A percentile compares a stretch with the other conserved stretches of the same genome.
Conservation (phyloP, 2,888 invertebrate genomes). For the Timema cristinae region DNA sequence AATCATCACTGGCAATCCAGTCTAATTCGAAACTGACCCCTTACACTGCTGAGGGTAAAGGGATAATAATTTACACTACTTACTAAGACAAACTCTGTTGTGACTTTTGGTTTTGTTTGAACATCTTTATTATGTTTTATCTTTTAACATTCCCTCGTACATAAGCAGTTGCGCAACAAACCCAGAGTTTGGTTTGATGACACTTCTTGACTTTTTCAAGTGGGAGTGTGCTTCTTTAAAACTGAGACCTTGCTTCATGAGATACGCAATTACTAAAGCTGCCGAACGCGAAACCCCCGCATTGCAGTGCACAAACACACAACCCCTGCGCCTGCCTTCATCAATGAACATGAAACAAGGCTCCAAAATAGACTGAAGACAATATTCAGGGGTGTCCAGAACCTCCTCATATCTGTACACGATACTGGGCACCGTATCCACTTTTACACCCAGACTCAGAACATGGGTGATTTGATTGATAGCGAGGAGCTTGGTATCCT, state of each 20-base stretch:
- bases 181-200: slow-evolving; percentile 75
- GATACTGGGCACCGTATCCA: slow-evolving; percentile 39
- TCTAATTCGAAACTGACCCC: no score
- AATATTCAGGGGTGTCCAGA: slow-evolving; percentile 70
- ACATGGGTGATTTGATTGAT: slow-evolving; percentile 63
- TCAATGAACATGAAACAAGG: slow-evolving; percentile 62
- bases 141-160: slow-evolving; percentile 5
- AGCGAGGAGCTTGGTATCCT: slow-evolving; percentile 53
- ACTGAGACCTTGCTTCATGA: slow-evolving; percentile 60
- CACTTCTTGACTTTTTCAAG: slow-evolving; percentile 64
- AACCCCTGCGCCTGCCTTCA: slow-evolving; percentile 49
- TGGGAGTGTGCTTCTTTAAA: slow-evolving; percentile 62
- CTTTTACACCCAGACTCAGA: slow-evolving; percentile 66
- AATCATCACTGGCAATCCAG: no score
- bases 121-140: neutral
- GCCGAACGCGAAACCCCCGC: slow-evolving; percentile 87
- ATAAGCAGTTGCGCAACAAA: slow-evolving; percentile 63
- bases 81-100: no score
- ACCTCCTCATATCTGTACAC: slow-evolving; percentile 60
- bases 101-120: no score
- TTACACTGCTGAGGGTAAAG: no score
- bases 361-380: slow-evolving; percentile 51
- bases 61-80: no score
- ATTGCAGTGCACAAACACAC: slow-evolving; percentile 83
- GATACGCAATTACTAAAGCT: slow-evolving; percentile 72